A percentile compares a stretch with the other conserved stretches of the same genome.
These are phyloP conservation scores for Papilio polyxenes DNA, from an alignment of 1,140 invertebrate species.

Conservation along the genomic window DNA sequence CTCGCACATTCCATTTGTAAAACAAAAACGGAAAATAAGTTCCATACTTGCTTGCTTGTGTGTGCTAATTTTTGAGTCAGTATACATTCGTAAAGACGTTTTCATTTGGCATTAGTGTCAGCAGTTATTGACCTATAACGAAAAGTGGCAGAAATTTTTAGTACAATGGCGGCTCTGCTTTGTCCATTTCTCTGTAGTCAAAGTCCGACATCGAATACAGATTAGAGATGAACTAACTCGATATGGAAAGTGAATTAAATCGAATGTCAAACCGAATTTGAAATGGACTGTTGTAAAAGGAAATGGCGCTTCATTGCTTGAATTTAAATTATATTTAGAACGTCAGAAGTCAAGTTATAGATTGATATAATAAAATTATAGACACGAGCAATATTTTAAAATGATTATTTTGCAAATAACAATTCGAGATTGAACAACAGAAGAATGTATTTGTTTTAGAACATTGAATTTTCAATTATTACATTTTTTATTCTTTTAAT, in stretches of 20 bases:
- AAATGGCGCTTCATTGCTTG: constrained; percentile 8
- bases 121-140: too few relatives aligned
- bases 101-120: too few relatives aligned
- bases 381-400: neutral
- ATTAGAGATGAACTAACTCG: constrained; percentile 29
- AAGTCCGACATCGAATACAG: neutral
- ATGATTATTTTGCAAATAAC: too few relatives aligned
- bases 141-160: too few relatives aligned
- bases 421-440: too few relatives aligned
- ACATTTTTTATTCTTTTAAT: too few relatives aligned
- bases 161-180: neutral
- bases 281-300: constrained; percentile 28
- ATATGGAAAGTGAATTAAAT: constrained; percentile 33
- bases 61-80: too few relatives aligned
- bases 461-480: too few relatives aligned
- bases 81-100: neutral
- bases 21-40: too few relatives aligned
- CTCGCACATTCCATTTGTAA: too few relatives aligned
- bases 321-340: constrained; percentile 6
- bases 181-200: neutral
- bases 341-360: constrained; percentile 11
- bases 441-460: too few relatives aligned
- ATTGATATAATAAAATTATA: neutral
- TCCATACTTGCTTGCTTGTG: too few relatives aligned
- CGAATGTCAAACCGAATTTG: constrained; percentile 28